These are phyloP conservation scores for Pitangus sulphuratus DNA, from an alignment of 2,797 vertebrate species.

Conservation along the genomic window DNA sequence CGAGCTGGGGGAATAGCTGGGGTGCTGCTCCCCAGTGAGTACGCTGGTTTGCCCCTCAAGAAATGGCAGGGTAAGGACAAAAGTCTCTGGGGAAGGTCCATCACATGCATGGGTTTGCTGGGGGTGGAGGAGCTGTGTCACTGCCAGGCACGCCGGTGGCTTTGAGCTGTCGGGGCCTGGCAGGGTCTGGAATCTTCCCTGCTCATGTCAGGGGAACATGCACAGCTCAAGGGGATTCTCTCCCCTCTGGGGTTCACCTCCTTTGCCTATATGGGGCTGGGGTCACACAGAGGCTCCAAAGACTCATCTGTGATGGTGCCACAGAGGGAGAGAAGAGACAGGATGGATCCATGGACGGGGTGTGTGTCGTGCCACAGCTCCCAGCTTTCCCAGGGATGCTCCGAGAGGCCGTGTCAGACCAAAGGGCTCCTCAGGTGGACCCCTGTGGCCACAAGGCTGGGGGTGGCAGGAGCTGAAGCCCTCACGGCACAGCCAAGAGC, in stretches of 20 bases:
- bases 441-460: background rate
- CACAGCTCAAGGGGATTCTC: background rate
- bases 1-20: fast-evolving
- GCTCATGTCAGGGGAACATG: fast-evolving
- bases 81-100: background rate
- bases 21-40: fast-evolving
- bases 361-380: fast-evolving
- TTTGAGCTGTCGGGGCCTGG: background rate
- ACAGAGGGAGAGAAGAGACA: background rate
- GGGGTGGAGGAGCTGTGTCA: fast-evolving
- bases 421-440: background rate
- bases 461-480: background rate
- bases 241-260: background rate
- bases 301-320: fast-evolving
- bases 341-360: fast-evolving
- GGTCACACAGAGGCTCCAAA: background rate
- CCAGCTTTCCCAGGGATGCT: background rate
- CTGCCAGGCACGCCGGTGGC: no score
- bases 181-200: background rate
- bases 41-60: fast-evolving
- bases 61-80: background rate
- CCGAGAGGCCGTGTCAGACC: fast-evolving
- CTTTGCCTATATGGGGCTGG: background rate
- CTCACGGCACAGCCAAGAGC: background rate
- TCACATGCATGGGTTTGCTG: fast-evolving